A percentile compares a stretch with the other conserved stretches of the same genome.
These are phyloP conservation scores for Ectropis grisescens DNA, from an alignment of 1,140 invertebrate species.

Conservation along the genomic window DNA sequence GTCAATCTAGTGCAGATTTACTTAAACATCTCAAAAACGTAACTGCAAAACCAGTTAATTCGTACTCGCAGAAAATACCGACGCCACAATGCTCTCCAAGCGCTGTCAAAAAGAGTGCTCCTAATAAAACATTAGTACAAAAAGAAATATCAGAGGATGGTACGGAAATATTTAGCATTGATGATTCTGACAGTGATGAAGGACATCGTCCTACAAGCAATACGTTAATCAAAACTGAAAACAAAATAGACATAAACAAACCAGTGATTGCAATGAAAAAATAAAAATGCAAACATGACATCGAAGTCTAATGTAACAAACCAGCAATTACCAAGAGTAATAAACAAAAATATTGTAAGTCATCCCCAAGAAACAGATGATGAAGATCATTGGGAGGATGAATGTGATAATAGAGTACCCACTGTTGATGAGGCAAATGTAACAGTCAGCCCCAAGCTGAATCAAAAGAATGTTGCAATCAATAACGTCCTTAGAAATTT, in stretches of 20 bases:
- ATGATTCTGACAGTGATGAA: conserved; percentile 51
- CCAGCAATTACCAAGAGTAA: no score
- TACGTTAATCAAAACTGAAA: no score
- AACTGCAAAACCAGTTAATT: conserved; percentile 28
- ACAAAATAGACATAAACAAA: no score
- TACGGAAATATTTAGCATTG: conserved; percentile 54
- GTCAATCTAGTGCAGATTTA: conserved; percentile 20
- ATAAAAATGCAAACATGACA: no score
- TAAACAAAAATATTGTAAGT: no score
- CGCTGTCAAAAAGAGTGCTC: conserved; percentile 8
- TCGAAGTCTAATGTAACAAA: no score
- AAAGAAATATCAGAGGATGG: conserved; percentile 25
- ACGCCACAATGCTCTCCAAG: no score
- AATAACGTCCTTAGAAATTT: conserved; percentile 41
- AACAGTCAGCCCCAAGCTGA: conserved; percentile 4
- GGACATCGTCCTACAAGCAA: conserved; percentile 8
- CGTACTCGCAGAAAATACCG: no score
- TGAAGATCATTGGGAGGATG: neutral
- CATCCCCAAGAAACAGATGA: conserved; percentile 1
- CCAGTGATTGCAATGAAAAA: no score
- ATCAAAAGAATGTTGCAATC: conserved; percentile 21
- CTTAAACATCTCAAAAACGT: conserved; percentile 40
- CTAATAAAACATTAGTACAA: conserved; percentile 2
- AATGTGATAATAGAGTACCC: no score
- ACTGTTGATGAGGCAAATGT: no score